Evolutionary conservation across 2,797 vertebrate genomes (phyloP), one percentile per base, ranked within the genome.

Genomic region (Oreortyx pictus): DNA sequence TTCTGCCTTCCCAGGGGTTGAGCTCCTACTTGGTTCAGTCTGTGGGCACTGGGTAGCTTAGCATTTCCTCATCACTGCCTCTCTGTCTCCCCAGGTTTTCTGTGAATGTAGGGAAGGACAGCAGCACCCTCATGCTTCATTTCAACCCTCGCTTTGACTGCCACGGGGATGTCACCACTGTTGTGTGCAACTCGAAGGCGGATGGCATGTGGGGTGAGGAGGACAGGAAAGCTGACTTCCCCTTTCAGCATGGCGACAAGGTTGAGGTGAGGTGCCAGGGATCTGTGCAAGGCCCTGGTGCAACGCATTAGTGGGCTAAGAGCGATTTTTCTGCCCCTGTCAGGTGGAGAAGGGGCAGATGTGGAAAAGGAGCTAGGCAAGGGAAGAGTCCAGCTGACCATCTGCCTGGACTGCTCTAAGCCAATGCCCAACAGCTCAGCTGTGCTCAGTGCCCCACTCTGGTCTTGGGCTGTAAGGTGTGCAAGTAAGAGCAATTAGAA

Each of bases 121-220:
- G 75, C 46, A 50, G 96, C 71, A 98, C 95, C 64, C 88, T 97
- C 73, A 31, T 95, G 77, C 95, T 98, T 37, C 98, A 98, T 56
- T 98, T 98, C 95, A 98, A 98, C 62, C 96, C 98, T 31, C 98
- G 98, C 67, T 98, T 98, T 1, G 68, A 97, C 23, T 89, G 93
- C 2, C 88, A 97, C 0, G 98, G 97, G 5, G 98, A 98, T 0
- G 22, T 88, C 82, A 97, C 97, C 43, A 96, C 96, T 24, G 39
- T 98, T 0, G 97, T 98, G 47, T 98, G 97, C 78, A 98, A 98
- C 61, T 98, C 98, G 5, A 98, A 93, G 91, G 79, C 93, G 2
- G 94, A 60, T 0, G 97, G 97, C 4, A 1, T 0, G 2, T 98
- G 98, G 98, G 98, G 97, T 0, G 24, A 89, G 0, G 98, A 98